Conservation (phyloP, 2,113 vertebrate species). For the Ramphastos sulfuratus region DNA sequence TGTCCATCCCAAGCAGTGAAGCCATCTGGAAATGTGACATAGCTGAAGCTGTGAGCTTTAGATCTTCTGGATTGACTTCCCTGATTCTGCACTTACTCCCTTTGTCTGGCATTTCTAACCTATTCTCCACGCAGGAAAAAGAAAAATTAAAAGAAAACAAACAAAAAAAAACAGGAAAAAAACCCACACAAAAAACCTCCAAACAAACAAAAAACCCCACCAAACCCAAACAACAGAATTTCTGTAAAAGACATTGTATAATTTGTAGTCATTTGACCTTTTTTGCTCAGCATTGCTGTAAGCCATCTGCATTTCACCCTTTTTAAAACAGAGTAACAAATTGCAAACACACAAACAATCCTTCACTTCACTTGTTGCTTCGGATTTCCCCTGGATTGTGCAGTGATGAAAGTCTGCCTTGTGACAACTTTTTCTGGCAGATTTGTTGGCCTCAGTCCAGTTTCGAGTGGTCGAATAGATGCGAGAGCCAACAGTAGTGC, state of each 20-base stretch:
- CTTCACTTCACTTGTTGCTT: not conserved
- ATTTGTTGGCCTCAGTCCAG: not conserved
- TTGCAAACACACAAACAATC: not conserved
- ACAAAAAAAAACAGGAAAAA: too few species aligned
- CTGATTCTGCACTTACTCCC: not conserved
- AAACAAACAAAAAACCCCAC: too few species aligned
- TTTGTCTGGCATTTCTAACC: not conserved
- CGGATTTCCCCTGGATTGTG: not conserved
- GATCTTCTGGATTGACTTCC: not conserved
- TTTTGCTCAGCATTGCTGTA: not conserved
- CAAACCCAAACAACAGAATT: not conserved
- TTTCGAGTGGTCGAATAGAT: not conserved
- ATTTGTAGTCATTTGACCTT: not conserved
- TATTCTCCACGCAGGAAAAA: not conserved
- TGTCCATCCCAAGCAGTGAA: not conserved
- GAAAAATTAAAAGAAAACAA: too few species aligned
- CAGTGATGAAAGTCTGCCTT: not conserved
- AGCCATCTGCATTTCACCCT: not conserved
- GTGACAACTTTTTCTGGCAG: not conserved
- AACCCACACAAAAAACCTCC: too few species aligned
- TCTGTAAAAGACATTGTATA: not conserved
- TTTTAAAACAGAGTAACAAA: not conserved
- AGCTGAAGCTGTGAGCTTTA: not conserved
- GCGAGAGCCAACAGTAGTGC: not conserved
- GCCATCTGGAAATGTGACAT: not conserved